phyloP scores from a whole-genome alignment of 35 echinoderm and acorn worm species.

The Heliocidaris erythrogramma region DNA sequence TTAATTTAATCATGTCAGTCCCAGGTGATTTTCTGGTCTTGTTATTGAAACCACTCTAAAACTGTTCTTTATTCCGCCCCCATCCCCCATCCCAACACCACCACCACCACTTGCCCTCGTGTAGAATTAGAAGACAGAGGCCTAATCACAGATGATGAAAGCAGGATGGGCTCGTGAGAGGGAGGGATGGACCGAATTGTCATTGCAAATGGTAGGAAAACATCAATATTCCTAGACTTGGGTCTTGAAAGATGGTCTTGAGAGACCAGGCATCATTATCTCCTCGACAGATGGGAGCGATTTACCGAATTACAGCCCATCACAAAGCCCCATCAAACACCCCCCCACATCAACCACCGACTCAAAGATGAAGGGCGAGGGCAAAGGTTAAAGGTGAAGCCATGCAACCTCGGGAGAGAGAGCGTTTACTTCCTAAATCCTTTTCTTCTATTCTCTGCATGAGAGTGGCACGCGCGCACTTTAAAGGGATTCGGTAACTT shows the following conservation, averaged over 20 bases:
- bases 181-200: neutral
- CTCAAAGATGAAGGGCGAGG: neutral
- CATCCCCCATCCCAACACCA: neutral
- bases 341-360: neutral
- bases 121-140: neutral
- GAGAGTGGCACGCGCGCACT: neutral
- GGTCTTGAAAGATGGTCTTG: neutral
- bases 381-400: neutral
- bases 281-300: conserved; percentile 20
- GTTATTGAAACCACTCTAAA: neutral
- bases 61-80: neutral
- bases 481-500: no score
- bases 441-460: no score
- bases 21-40: no score
- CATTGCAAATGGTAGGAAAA: neutral
- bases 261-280: conserved; percentile 30
- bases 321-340: conserved; percentile 24
- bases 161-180: neutral
- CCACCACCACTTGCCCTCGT: neutral
- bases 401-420: neutral
- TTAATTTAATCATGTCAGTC: no score
- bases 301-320: conserved; percentile 30
- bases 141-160: neutral
- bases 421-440: no score
- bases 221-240: conserved; percentile 32